These are phyloP conservation scores for Drosophila paramelanica DNA, from an alignment of 2,888 invertebrate genomes.

Conservation along the genomic window DNA sequence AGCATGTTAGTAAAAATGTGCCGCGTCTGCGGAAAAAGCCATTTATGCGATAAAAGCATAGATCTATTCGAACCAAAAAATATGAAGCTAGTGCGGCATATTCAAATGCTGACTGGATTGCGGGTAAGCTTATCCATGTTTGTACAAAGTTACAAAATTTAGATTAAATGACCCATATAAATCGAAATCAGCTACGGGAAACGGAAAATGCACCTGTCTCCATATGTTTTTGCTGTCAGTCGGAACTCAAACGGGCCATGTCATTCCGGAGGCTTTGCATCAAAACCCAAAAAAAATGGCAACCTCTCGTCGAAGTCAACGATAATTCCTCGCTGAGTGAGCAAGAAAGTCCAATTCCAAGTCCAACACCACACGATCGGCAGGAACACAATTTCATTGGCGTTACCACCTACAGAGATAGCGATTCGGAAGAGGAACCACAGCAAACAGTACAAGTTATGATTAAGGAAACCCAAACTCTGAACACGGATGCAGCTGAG, in stretches of 20 bases:
- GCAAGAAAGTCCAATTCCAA: slow-evolving; percentile 6
- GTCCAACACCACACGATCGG: background rate
- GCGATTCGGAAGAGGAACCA: slow-evolving; percentile 31
- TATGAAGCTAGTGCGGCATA: slow-evolving; percentile 38
- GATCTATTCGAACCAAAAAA: slow-evolving; percentile 49
- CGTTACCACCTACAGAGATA: slow-evolving; percentile 16
- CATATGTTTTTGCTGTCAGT: slow-evolving; percentile 62
- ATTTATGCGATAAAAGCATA: slow-evolving; percentile 28
- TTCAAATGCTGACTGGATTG: slow-evolving; percentile 57
- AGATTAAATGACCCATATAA: background rate
- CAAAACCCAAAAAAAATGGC: slow-evolving; percentile 61
- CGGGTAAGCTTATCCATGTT: slow-evolving; percentile 27
- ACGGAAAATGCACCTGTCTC: slow-evolving; percentile 31
- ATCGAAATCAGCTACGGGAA: slow-evolving; percentile 28
- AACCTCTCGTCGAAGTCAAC: background rate
- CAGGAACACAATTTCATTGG: background rate
- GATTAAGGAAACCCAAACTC: slow-evolving; percentile 34
- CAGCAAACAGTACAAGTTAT: slow-evolving; percentile 46
- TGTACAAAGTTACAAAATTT: background rate
- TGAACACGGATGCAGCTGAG: background rate
- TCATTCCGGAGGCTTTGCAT: slow-evolving; percentile 57
- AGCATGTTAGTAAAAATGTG: slow-evolving; percentile 49
- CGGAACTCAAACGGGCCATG: slow-evolving; percentile 54
- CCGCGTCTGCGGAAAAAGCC: slow-evolving; percentile 52
- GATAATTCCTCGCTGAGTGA: slow-evolving; percentile 35